phyloP scores from a whole-genome alignment of 2,888 invertebrate genomes.

The Lycaena phlaeas region DNA sequence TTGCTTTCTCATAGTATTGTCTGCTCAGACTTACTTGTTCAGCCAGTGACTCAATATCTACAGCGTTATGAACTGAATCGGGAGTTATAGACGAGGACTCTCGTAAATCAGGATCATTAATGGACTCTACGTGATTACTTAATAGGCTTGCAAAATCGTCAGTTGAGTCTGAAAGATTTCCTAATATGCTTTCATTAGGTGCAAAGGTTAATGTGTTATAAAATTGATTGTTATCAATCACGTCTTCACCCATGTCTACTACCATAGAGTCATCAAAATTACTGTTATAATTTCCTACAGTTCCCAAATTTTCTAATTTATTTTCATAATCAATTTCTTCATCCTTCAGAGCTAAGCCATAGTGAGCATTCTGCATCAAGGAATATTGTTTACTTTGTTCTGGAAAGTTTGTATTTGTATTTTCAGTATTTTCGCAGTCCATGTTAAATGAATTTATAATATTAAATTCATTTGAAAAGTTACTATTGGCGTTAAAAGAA shows the following conservation, averaged over 20 bases:
- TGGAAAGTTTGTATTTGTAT: conserved; percentile 48
- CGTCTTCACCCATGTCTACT: conserved; percentile 84
- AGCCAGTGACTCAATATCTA: conserved; percentile 82
- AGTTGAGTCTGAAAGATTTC: conserved; percentile 85
- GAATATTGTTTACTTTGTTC: conserved; percentile 82
- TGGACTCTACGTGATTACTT: conserved; percentile 80
- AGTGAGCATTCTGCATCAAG: conserved; percentile 85
- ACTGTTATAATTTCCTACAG: conserved; percentile 72
- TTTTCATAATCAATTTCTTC: conserved; percentile 85
- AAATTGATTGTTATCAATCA: conserved; percentile 87
- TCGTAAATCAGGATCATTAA: conserved; percentile 77
- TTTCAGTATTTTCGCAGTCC: conserved; percentile 83
- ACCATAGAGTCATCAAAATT: conserved; percentile 87
- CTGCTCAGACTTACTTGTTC: conserved; percentile 80
- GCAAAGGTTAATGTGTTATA: conserved; percentile 86
- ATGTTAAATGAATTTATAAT: conserved; percentile 81
- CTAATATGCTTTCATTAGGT: conserved; percentile 84
- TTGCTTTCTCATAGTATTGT: conserved; percentile 68
- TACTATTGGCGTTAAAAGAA: conserved; percentile 78
- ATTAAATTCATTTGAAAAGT: conserved; percentile 78
- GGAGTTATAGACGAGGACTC: conserved; percentile 82
- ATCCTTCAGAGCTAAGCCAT: conserved; percentile 85
- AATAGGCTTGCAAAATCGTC: conserved; percentile 84
- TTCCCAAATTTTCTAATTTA: conserved; percentile 80
- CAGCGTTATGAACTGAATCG: conserved; percentile 75